These are phyloP conservation scores for Bugula neritina DNA, from an alignment of 2,888 invertebrate genomes.

Conservation along the genomic window DNA sequence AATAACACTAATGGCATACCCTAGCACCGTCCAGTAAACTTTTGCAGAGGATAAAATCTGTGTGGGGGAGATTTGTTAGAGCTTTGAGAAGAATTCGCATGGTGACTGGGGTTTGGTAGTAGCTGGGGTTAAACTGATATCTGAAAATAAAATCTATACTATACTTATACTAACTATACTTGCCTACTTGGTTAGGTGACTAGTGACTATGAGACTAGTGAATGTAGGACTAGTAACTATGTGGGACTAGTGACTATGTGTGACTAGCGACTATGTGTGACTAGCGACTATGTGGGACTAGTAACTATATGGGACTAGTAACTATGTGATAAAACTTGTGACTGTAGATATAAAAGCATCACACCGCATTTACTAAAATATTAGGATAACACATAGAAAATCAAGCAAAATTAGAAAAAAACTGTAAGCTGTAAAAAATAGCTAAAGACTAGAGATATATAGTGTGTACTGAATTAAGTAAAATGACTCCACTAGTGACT, in stretches of 20 bases:
- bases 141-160: slow-evolving; percentile 36
- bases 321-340: no score
- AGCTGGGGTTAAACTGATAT: slow-evolving; percentile 88
- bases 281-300: background rate
- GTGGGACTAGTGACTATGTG: background rate
- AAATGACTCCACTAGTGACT: no score
- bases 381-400: no score
- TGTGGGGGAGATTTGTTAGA: slow-evolving; percentile 90
- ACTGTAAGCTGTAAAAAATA: no score
- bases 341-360: no score
- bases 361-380: no score
- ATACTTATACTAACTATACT: no score
- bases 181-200: no score
- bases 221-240: background rate
- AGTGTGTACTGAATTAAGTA: no score
- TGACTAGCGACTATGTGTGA: background rate
- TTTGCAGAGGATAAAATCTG: slow-evolving; percentile 95
- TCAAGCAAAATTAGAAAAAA: no score
- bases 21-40: slow-evolving; percentile 77
- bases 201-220: background rate
- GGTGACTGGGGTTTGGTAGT: slow-evolving; percentile 68
- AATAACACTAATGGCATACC: no score
- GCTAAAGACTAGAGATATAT: no score
- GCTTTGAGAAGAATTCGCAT: slow-evolving; percentile 88
- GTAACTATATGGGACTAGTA: background rate